phyloP scores from a whole-genome alignment of 2,113 vertebrate species.

The Motacilla alba region DNA sequence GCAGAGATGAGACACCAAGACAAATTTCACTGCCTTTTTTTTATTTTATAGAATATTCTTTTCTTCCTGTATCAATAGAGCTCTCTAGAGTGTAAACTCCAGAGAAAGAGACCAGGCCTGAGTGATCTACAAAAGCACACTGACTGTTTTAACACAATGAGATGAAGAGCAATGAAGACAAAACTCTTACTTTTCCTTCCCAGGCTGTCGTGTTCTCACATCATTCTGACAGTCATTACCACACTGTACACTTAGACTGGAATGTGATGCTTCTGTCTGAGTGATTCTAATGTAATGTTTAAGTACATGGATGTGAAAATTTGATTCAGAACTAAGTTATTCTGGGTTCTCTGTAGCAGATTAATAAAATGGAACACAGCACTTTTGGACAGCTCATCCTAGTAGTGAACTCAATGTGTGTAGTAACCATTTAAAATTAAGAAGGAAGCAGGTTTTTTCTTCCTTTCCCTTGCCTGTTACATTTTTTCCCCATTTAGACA shows the following conservation, averaged over 20 bases:
- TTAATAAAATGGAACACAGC: neutral
- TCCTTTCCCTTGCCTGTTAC: neutral
- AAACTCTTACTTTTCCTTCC: neutral
- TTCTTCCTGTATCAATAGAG: neutral
- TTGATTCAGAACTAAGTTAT: neutral
- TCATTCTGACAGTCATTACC: conserved; percentile 4
- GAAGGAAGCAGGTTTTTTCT: neutral
- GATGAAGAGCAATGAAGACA: neutral
- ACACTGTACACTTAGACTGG: neutral
- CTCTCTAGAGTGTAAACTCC: neutral
- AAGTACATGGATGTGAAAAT: neutral
- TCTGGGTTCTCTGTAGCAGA: neutral
- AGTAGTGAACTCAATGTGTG: neutral
- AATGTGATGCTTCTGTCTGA: neutral
- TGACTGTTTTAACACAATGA: neutral
- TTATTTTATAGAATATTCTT: neutral
- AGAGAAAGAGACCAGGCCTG: neutral
- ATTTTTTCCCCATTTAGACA: neutral
- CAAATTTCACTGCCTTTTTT: neutral
- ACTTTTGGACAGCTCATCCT: neutral
- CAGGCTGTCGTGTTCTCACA: neutral
- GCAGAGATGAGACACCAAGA: neutral
- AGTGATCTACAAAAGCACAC: neutral
- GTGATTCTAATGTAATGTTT: neutral
- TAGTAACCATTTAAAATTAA: neutral